Evolutionary conservation across 2,113 vertebrate species (phyloP).

Genomic region (Apodemus sylvaticus): DNA sequence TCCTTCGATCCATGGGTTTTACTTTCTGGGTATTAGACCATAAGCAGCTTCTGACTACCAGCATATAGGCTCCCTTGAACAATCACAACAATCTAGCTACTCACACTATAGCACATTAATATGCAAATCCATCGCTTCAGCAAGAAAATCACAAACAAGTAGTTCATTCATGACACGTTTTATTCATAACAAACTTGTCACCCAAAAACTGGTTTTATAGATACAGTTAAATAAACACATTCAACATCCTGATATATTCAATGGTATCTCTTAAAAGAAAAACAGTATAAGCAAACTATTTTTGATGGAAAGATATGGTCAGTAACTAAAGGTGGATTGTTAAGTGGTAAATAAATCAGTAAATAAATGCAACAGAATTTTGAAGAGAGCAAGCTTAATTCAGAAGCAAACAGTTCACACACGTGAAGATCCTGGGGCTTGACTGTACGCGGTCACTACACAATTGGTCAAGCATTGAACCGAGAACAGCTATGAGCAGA

Average conservation of each 20-base stretch:
- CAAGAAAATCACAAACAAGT: constrained; percentile 69
- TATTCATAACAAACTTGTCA: constrained; percentile 69
- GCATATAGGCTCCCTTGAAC: constrained; percentile 16
- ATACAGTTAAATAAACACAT: constrained; percentile 60
- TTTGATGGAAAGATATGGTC: not conserved
- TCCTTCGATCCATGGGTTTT: not conserved
- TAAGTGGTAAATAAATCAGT: not conserved
- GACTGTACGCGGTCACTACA: not conserved
- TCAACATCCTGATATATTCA: constrained; percentile 54
- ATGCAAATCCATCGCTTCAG: constrained; percentile 67
- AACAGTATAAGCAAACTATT: constrained; percentile 23
- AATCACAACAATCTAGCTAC: constrained; percentile 65
- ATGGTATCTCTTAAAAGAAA: not conserved
- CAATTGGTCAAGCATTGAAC: constrained; percentile 13
- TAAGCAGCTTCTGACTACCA: constrained; percentile 13
- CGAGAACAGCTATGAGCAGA: constrained; percentile 41
- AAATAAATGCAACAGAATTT: constrained; percentile 34
- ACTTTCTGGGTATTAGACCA: constrained; percentile 15
- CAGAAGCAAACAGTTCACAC: constrained; percentile 39
- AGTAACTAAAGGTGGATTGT: constrained; percentile 5
- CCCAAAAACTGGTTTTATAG: constrained; percentile 43
- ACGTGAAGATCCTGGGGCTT: constrained; percentile 4
- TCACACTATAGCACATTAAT: constrained; percentile 67
- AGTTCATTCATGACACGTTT: constrained; percentile 72
- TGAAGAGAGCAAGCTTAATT: constrained; percentile 37